Evolutionary conservation across 2,113 vertebrate species (phyloP).

Genomic region (Lamprotornis superbus): DNA sequence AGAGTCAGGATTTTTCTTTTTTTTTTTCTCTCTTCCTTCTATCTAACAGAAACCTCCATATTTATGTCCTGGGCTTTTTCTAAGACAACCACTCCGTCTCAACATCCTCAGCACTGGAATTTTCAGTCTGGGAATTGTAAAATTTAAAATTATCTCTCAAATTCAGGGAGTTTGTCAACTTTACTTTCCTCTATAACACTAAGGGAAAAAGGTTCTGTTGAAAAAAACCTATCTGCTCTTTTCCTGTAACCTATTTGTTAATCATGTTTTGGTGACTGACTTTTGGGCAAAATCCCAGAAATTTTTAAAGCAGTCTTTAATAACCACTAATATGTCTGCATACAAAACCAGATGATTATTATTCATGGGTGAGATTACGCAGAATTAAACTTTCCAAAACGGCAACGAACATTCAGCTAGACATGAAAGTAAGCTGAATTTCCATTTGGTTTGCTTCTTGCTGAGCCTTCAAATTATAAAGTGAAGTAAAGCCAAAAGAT

Average conservation of each 20-base stretch:
- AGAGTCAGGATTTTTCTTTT: neutral
- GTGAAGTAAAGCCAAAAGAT: conserved; percentile 91
- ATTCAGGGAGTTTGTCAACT: conserved; percentile 13
- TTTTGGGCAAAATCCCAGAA: conserved; percentile 75
- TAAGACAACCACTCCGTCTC: neutral
- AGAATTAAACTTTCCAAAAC: conserved; percentile 80
- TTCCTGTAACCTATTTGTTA: conserved; percentile 74
- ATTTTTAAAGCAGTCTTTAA: conserved; percentile 73
- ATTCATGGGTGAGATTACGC: conserved; percentile 79
- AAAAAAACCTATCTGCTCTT: conserved; percentile 39
- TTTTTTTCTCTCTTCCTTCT: neutral
- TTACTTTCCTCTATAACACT: neutral
- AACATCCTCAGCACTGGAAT: neutral
- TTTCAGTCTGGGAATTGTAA: neutral
- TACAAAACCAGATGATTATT: conserved; percentile 77
- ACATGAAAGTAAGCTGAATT: conserved; percentile 81
- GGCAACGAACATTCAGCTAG: conserved; percentile 71
- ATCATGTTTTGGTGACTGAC: conserved; percentile 71
- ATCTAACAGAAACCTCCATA: neutral
- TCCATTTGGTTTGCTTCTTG: conserved; percentile 87
- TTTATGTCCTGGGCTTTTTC: neutral
- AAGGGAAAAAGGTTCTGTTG: conserved; percentile 35
- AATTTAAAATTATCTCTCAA: neutral
- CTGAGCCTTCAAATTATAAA: conserved; percentile 93
- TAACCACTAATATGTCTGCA: conserved; percentile 74